Evolutionary conservation across 1,140 invertebrate species (phyloP).

Genomic region (Vanessa atalanta): DNA sequence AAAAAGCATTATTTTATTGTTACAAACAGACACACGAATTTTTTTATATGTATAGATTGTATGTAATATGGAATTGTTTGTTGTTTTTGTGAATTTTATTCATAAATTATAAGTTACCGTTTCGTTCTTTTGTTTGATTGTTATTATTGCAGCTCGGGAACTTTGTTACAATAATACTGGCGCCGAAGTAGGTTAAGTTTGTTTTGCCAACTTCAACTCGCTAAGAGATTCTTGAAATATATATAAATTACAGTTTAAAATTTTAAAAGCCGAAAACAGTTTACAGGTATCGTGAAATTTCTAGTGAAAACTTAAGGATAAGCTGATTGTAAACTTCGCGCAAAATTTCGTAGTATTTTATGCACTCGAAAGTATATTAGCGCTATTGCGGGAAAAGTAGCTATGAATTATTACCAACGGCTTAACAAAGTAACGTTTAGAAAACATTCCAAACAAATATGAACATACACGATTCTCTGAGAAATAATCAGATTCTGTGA

Average conservation of each 20-base stretch:
- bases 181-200: conserved; percentile 11
- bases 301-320: neutral
- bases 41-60: too few relatives aligned
- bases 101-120: neutral
- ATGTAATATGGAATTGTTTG: neutral
- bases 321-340: neutral
- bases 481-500: too few relatives aligned
- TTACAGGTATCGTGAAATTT: neutral
- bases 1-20: too few relatives aligned
- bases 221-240: conserved; percentile 7
- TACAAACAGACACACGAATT: too few relatives aligned
- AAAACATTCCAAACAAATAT: too few relatives aligned
- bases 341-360: neutral
- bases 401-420: too few relatives aligned
- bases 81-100: neutral
- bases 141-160: conserved; percentile 8
- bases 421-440: too few relatives aligned
- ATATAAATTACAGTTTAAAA: neutral
- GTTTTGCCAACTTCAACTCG: conserved; percentile 2
- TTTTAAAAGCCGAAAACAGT: neutral
- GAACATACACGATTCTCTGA: too few relatives aligned
- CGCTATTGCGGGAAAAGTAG: too few relatives aligned
- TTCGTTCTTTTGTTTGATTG: neutral
- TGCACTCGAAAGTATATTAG: too few relatives aligned
- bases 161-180: conserved; percentile 11